Percentiles rank a stretch among this genome's conserved stretches.
Evolutionary conservation across 2,113 vertebrate genomes (phyloP).

Genomic region (Aramus guarauna): DNA sequence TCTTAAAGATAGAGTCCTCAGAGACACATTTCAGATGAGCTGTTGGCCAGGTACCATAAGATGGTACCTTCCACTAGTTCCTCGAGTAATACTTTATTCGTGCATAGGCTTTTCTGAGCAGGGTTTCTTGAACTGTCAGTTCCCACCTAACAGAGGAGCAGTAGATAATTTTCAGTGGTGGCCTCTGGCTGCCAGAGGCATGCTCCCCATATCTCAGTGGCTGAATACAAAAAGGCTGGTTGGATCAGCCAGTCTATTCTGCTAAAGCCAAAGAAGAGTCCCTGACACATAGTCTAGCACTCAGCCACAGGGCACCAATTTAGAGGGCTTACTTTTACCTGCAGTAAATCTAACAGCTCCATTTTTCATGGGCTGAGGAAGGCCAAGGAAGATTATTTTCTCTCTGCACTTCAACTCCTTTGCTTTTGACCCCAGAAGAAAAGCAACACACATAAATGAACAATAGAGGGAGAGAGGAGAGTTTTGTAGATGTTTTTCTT

Average conservation of each 20-base stretch:
- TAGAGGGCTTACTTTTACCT: background rate
- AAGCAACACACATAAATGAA: background rate
- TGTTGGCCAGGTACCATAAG: background rate
- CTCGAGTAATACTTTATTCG: background rate
- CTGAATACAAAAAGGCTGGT: background rate
- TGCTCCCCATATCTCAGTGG: rapidly evolving
- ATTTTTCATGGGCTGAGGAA: background rate
- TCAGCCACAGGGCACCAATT: background rate
- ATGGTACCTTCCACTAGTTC: background rate
- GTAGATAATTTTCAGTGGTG: background rate
- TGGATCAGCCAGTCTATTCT: background rate
- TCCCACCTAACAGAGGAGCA: background rate
- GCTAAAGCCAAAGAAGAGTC: background rate
- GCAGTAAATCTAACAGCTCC: background rate
- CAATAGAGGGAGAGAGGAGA: background rate
- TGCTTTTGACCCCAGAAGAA: background rate
- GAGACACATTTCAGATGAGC: background rate
- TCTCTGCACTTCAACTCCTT: background rate
- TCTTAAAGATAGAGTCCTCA: background rate
- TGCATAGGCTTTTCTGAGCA: background rate
- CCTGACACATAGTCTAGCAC: background rate
- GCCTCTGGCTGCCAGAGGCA: background rate
- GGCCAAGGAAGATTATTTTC: background rate
- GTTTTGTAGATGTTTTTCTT: background rate
- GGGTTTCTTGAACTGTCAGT: background rate